These are phyloP conservation scores for Caenorhabditis briggsae DNA, from an alignment of 1,140 invertebrate genomes.

Conservation along the genomic window DNA sequence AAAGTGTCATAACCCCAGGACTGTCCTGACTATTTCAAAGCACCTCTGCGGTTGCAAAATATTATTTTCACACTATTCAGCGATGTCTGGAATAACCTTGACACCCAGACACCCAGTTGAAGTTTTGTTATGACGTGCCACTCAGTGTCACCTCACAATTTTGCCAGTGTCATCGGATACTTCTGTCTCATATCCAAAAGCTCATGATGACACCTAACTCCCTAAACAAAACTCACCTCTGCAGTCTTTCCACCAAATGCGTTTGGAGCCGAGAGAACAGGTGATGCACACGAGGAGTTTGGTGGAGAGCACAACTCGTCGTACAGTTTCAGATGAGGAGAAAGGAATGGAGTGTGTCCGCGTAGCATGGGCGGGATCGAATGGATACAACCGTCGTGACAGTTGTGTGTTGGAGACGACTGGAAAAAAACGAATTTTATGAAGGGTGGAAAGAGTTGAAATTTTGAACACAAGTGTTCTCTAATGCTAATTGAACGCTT, in stretches of 20 bases:
- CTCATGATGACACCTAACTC: slow-evolving; percentile 27
- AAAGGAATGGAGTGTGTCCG: slow-evolving; percentile 63
- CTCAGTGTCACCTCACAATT: background rate
- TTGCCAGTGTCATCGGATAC: slow-evolving; percentile 9
- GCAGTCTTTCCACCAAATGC: slow-evolving; percentile 49
- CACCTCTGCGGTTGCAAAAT: background rate
- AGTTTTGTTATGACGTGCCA: slow-evolving; percentile 37
- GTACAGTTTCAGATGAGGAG: slow-evolving; percentile 58
- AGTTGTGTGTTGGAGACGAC: slow-evolving; percentile 47
- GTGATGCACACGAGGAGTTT: slow-evolving; percentile 38
- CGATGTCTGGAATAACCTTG: background rate
- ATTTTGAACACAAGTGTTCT: background rate
- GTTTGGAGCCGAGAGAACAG: background rate
- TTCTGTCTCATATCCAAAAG: slow-evolving; percentile 9
- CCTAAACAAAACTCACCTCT: slow-evolving; percentile 48
- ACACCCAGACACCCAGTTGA: slow-evolving; percentile 15
- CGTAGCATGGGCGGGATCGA: slow-evolving; percentile 52
- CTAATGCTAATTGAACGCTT: too few species aligned
- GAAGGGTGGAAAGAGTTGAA: background rate
- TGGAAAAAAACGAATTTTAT: background rate
- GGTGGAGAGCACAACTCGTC: slow-evolving; percentile 63
- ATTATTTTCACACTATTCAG: background rate
- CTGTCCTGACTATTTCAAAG: background rate
- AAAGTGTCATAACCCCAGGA: too few species aligned
- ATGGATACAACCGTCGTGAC: slow-evolving; percentile 30